A percentile compares a stretch with the other conserved stretches of the same genome.
phyloP scores from a whole-genome alignment of 2,113 vertebrate genomes.

The Ameiurus melas region DNA sequence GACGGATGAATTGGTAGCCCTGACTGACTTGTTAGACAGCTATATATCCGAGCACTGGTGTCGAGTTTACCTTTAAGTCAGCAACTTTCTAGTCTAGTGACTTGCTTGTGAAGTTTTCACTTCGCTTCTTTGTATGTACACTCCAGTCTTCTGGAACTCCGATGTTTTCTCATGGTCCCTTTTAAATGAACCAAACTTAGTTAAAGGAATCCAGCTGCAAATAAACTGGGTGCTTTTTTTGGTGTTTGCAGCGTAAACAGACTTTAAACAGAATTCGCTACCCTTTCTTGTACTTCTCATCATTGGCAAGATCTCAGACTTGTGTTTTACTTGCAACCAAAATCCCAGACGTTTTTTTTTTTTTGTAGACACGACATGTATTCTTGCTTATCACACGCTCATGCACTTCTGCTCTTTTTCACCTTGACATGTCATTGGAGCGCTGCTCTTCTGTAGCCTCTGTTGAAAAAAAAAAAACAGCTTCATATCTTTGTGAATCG shows the following conservation, averaged over 20 bases:
- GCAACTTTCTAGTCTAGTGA: not conserved
- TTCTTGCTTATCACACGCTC: not conserved
- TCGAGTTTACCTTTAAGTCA: not conserved
- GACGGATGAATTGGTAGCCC: not conserved
- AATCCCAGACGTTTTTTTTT: not conserved
- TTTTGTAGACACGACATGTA: not conserved
- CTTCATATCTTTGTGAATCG: not conserved
- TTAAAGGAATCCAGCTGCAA: not conserved
- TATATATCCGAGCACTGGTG: not conserved
- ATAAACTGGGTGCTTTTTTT: not conserved
- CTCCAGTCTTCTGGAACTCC: not conserved
- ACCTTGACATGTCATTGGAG: not conserved
- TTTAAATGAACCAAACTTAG: not conserved
- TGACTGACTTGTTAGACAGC: not conserved
- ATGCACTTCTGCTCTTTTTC: not conserved
- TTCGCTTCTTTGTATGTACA: not conserved
- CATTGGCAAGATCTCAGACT: not conserved
- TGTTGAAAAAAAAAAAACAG: not conserved
- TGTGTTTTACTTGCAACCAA: not conserved
- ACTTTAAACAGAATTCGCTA: not conserved
- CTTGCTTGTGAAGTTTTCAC: not conserved
- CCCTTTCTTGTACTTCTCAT: not conserved
- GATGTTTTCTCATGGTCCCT: not conserved
- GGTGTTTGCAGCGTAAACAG: not conserved
- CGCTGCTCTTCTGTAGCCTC: not conserved